phyloP scores from a whole-genome alignment of 2,888 invertebrate genomes.

The Gymnosoma rotundatum region DNA sequence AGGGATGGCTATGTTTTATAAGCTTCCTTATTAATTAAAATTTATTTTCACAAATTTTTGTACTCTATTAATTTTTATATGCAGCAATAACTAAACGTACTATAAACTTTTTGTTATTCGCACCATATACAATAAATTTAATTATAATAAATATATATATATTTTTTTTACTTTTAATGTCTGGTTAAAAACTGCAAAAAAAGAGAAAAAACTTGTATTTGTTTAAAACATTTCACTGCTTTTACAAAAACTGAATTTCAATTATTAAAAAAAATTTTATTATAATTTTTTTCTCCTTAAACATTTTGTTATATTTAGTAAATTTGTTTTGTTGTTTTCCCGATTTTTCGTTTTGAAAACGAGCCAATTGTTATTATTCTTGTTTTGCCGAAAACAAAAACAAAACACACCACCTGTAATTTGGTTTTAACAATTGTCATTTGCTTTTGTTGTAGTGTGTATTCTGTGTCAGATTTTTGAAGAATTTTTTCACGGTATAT shows the following conservation, averaged over 20 bases:
- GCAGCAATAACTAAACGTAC: slow-evolving; percentile 37
- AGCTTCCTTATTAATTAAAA: no score
- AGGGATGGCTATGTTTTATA: no score
- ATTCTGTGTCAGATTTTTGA: slow-evolving; percentile 44
- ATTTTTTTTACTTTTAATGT: slow-evolving; percentile 10
- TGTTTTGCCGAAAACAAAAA: slow-evolving; percentile 48
- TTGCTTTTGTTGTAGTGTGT: slow-evolving; percentile 38
- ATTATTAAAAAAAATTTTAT: slow-evolving; percentile 48
- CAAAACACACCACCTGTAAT: slow-evolving; percentile 68
- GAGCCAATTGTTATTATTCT: slow-evolving; percentile 60
- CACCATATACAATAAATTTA: not conserved
- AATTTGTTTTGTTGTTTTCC: slow-evolving; percentile 33
- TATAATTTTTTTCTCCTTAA: slow-evolving; percentile 23
- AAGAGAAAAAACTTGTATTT: slow-evolving; percentile 23
- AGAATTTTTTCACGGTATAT: slow-evolving; percentile 21
- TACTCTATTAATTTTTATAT: not conserved
- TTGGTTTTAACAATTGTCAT: slow-evolving; percentile 59
- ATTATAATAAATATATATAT: not conserved
- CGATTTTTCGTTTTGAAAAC: slow-evolving; percentile 50
- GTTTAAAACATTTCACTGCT: slow-evolving; percentile 7
- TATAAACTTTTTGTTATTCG: not conserved
- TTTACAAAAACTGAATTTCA: slow-evolving; percentile 58
- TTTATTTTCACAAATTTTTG: no score
- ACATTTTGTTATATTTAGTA: slow-evolving; percentile 28
- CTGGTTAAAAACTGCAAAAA: slow-evolving; percentile 8